These are phyloP conservation scores for Coptodon bakossiorum DNA, from an alignment of 2,113 vertebrate species.

Conservation along the genomic window DNA sequence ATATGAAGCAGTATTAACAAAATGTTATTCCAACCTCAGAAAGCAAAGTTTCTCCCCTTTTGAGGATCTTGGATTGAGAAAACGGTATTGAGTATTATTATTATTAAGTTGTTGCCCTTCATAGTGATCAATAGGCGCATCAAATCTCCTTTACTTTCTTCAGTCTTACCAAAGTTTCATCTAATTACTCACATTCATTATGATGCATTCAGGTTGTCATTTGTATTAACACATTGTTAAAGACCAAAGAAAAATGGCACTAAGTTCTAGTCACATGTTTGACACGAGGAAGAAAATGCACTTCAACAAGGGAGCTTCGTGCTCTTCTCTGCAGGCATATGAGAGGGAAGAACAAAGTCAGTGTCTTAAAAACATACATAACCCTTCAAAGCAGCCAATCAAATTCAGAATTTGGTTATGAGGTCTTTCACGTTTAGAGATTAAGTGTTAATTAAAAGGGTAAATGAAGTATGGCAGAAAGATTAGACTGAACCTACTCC, in stretches of 20 bases:
- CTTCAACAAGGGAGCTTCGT: background rate
- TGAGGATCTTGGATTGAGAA: background rate
- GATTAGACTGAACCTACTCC: background rate
- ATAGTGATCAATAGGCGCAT: background rate
- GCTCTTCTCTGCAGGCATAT: background rate
- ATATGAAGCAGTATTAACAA: background rate
- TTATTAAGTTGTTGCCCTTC: background rate
- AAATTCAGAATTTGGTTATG: background rate
- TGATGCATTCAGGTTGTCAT: background rate
- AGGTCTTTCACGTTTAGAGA: background rate
- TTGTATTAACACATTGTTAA: background rate
- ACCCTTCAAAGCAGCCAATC: background rate
- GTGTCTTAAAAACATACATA: background rate
- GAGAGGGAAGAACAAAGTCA: background rate
- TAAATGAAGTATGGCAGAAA: constrained; percentile 14
- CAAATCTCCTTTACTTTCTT: background rate
- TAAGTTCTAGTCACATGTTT: background rate
- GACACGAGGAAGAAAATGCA: background rate
- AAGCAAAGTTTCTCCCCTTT: background rate
- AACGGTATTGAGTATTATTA: background rate
- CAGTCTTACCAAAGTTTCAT: background rate
- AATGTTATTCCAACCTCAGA: background rate
- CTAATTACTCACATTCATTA: background rate
- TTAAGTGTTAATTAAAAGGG: constrained; percentile 29
- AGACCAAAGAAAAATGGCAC: background rate